Conservation (phyloP, 2,113 vertebrate species). For the Acrocephalus arundinaceus region DNA sequence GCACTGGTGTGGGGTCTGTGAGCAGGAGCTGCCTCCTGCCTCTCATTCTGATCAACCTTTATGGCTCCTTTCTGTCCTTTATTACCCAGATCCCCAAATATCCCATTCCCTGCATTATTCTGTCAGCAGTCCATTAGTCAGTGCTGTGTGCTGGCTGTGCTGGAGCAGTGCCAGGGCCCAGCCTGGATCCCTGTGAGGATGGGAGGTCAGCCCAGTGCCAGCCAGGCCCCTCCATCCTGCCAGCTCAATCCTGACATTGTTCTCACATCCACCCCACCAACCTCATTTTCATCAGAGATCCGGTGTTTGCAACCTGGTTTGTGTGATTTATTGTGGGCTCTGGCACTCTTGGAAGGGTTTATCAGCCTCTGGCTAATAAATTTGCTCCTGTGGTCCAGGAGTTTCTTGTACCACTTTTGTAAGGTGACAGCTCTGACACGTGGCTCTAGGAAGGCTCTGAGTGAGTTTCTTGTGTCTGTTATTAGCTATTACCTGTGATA, state of each 20-base stretch:
- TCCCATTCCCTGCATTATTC: not conserved
- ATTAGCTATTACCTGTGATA: slow-evolving; percentile 48
- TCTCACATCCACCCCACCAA: not conserved
- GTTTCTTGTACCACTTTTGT: not conserved
- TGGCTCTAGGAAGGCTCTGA: not conserved
- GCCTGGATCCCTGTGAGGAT: not conserved
- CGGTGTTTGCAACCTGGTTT: not conserved
- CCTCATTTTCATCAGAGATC: not conserved
- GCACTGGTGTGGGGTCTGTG: not conserved
- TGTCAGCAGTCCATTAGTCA: not conserved
- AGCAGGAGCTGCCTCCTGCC: not conserved
- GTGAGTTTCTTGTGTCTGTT: not conserved
- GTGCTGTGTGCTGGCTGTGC: not conserved
- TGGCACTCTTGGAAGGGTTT: slow-evolving; percentile 12
- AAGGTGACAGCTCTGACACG: not conserved
- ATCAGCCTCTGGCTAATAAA: slow-evolving; percentile 21
- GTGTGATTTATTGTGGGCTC: slow-evolving; percentile 17
- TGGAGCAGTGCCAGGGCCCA: not conserved
- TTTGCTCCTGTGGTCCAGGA: not conserved
- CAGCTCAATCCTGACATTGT: not conserved
- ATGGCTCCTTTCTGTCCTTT: not conserved
- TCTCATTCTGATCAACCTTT: not conserved
- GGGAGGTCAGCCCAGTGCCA: not conserved
- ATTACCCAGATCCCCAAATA: not conserved
- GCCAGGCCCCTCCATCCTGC: not conserved